phyloP scores from a whole-genome alignment of 2,797 vertebrate genomes.

The Rhinichthys osculus region DNA sequence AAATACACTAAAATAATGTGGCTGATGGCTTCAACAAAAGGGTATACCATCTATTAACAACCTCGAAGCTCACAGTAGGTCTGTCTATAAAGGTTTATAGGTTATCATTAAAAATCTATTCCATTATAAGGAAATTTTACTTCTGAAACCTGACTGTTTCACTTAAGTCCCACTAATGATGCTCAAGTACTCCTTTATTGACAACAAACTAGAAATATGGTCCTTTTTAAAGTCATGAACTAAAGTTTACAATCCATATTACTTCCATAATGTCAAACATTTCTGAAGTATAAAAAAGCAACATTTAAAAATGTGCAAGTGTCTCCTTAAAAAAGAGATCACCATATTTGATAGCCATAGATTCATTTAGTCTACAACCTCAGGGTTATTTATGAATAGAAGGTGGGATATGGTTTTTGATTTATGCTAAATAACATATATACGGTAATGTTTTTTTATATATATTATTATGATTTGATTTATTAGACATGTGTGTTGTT shows the following conservation, averaged over 20 bases:
- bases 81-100: no score
- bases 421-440: conserved; percentile 6
- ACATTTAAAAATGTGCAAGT: neutral
- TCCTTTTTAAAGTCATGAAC: neutral
- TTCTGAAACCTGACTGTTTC: neutral
- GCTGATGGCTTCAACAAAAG: no score
- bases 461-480: neutral
- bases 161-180: neutral
- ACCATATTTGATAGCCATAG: neutral
- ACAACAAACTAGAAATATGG: neutral
- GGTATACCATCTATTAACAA: no score
- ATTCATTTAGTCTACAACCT: neutral
- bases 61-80: no score
- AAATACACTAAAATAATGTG: no score
- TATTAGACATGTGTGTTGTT: conserved; percentile 41
- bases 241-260: neutral
- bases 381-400: conserved; percentile 14
- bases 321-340: neutral
- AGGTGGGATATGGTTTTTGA: neutral
- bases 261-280: neutral
- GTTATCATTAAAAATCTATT: no score
- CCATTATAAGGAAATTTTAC: neutral
- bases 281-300: neutral
- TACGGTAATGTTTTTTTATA: neutral
- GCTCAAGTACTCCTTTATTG: neutral